Percentiles rank a stretch among this genome's conserved stretches.
Conservation (phyloP, 1,140 invertebrate species). For the Sipha flava region DNA sequence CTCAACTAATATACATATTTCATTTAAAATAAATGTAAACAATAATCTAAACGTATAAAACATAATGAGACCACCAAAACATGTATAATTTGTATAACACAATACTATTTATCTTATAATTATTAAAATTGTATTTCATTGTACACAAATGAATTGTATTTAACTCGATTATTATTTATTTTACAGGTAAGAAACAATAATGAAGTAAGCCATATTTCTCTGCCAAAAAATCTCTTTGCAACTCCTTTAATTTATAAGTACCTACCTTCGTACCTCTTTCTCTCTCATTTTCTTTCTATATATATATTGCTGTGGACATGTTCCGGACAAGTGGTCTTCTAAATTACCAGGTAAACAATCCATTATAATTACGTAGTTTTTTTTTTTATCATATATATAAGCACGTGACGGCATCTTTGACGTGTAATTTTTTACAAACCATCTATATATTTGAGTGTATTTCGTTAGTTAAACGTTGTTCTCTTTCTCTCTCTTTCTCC, state of each 20-base stretch:
- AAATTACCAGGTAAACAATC: slow-evolving; percentile 17
- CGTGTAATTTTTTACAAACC: neutral
- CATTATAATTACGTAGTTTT: neutral
- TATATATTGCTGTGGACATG: neutral
- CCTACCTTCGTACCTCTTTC: no score
- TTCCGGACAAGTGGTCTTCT: neutral
- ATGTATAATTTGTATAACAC: no score
- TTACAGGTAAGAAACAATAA: neutral
- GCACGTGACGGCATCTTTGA: neutral
- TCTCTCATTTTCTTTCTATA: no score
- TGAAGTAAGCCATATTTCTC: neutral
- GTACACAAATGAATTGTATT: no score
- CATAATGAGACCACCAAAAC: no score
- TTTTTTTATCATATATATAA: neutral
- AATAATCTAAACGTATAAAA: no score
- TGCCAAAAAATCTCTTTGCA: neutral
- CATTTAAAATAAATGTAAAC: no score
- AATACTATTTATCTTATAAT: neutral
- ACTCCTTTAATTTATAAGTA: slow-evolving; percentile 4
- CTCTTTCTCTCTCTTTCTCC: no score
- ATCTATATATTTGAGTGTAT: neutral
- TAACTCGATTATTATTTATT: neutral
- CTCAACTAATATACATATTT: neutral
- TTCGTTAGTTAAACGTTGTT: neutral
- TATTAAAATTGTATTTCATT: neutral